phyloP scores from a whole-genome alignment of 2,797 vertebrate species.

The Percopsis omiscomaycus region DNA sequence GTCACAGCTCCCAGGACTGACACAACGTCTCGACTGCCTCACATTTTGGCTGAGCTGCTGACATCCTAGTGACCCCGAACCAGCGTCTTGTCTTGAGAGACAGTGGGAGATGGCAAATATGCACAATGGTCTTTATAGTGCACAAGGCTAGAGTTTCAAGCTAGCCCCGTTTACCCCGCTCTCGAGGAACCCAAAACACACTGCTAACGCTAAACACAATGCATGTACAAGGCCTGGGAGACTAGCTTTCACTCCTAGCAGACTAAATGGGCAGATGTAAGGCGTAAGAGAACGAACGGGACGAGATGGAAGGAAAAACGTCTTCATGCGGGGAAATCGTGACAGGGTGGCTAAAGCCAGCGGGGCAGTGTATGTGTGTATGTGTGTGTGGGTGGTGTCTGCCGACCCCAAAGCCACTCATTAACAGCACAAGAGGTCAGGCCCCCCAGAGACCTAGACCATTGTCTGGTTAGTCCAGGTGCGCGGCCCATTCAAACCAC shows the following conservation, averaged over 20 bases:
- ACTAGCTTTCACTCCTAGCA: conserved; percentile 25
- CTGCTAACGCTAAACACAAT: conserved; percentile 1
- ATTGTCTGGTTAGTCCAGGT: conserved; percentile 79
- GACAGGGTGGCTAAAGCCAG: conserved; percentile 50
- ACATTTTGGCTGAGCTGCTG: conserved; percentile 45
- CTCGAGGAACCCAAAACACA: conserved; percentile 13
- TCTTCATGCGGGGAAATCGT: background rate
- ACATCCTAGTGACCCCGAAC: conserved; percentile 56
- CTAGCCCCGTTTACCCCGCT: background rate
- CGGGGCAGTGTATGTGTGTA: background rate
- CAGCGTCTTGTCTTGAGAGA: conserved; percentile 43
- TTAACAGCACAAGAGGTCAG: conserved; percentile 71
- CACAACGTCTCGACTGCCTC: conserved; percentile 62
- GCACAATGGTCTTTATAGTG: conserved; percentile 28
- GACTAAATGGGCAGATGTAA: conserved; percentile 15
- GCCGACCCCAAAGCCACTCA: conserved; percentile 71
- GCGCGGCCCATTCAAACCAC: conserved; percentile 72
- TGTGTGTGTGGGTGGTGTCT: conserved; percentile 61
- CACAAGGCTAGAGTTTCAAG: conserved; percentile 14
- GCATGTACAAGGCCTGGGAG: conserved; percentile 6
- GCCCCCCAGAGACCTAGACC: conserved; percentile 62
- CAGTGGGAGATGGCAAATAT: conserved; percentile 21
- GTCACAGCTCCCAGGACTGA: conserved; percentile 65
- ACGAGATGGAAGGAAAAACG: too few relatives aligned
- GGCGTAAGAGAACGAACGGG: conserved; percentile 10